Conservation (phyloP, 2,888 invertebrate species). For the Hyalella azteca region DNA sequence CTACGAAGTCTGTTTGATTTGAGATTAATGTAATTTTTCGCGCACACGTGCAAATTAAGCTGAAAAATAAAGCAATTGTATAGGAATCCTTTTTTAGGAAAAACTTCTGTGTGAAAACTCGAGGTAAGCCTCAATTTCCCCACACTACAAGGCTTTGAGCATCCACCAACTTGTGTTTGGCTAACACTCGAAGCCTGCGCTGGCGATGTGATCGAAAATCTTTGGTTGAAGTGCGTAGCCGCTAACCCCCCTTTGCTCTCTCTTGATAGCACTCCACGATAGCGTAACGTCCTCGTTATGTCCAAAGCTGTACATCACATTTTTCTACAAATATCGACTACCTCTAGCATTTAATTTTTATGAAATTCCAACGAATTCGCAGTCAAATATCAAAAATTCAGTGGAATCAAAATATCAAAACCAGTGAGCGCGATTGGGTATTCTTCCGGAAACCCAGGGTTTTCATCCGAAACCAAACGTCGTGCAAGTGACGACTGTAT, state of each 20-base stretch:
- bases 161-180: conserved; percentile 23
- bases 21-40: too few relatives aligned
- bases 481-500: not conserved
- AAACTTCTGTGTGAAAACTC: not conserved
- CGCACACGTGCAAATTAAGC: too few relatives aligned
- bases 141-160: conserved; percentile 20
- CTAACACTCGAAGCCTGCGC: conserved; percentile 19
- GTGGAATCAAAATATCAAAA: too few relatives aligned
- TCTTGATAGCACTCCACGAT: not conserved
- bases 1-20: too few relatives aligned
- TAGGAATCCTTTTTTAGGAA: not conserved
- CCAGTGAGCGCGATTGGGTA: not conserved
- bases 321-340: too few relatives aligned
- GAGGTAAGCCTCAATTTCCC: conserved; percentile 14
- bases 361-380: too few relatives aligned
- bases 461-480: conserved; percentile 1
- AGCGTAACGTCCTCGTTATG: not conserved
- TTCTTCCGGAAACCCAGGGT: not conserved
- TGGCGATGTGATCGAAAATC: conserved; percentile 32
- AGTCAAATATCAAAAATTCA: too few relatives aligned
- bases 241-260: not conserved
- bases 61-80: not conserved
- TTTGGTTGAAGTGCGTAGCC: not conserved
- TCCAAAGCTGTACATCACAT: too few relatives aligned
- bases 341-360: too few relatives aligned